A percentile compares a stretch with the other conserved stretches of the same genome.
Evolutionary conservation across 2,888 invertebrate species (phyloP).

Genomic region (Lycaena phlaeas): DNA sequence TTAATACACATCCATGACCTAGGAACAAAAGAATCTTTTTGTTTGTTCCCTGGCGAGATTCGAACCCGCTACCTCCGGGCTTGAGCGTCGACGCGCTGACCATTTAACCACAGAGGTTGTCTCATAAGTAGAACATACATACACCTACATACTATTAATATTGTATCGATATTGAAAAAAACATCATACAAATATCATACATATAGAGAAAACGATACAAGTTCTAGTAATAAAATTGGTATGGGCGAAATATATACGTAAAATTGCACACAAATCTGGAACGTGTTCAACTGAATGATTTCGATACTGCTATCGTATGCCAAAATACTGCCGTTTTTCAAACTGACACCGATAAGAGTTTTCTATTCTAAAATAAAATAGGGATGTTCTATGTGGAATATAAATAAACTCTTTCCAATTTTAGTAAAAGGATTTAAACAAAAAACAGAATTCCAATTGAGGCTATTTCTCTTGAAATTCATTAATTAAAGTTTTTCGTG

Average conservation of each 20-base stretch:
- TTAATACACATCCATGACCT: too few species aligned
- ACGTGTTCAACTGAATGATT: slow-evolving; percentile 20
- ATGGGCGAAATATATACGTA: slow-evolving; percentile 7
- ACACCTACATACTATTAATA: too few species aligned
- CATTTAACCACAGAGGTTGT: too few species aligned
- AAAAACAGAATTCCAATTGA: slow-evolving; percentile 53
- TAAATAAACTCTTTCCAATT: slow-evolving; percentile 11
- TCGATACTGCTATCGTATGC: slow-evolving; percentile 20
- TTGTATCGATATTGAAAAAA: too few species aligned
- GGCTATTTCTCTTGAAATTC: too few species aligned
- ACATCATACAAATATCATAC: not conserved
- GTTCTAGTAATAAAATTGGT: slow-evolving; percentile 3
- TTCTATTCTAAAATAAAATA: slow-evolving; percentile 11
- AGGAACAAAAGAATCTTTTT: too few species aligned
- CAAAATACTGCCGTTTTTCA: slow-evolving; percentile 23
- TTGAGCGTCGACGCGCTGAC: too few species aligned
- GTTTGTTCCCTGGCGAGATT: too few species aligned
- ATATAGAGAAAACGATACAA: slow-evolving; percentile 5
- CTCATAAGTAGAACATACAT: too few species aligned
- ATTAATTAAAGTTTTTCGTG: too few species aligned
- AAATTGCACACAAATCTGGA: slow-evolving; percentile 14
- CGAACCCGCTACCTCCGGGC: too few species aligned
- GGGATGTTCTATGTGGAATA: slow-evolving; percentile 3
- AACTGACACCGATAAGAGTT: slow-evolving; percentile 21
- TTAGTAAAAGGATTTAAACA: slow-evolving; percentile 27